Base-by-base conservation (phyloP, 1,140 invertebrate species). In the Pseudomyrmex concolor region DNA sequence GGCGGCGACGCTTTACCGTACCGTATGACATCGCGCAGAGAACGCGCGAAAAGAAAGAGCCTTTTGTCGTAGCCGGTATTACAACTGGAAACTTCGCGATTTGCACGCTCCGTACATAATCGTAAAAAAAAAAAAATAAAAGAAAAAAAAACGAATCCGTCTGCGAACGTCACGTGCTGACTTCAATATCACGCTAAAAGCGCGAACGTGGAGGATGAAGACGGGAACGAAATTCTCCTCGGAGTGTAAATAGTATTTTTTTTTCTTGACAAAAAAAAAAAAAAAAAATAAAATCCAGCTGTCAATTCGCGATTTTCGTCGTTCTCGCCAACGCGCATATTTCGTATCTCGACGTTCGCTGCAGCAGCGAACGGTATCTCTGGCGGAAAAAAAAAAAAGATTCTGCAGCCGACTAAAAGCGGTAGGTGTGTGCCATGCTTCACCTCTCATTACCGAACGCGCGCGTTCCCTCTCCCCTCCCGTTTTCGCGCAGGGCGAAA, bases 91-190 rank as follows among this genome's bases (percentile, higher is more conserved):
- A 80, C 66, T 48, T 80, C 9, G 54, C 76, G 66, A 80, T 71
- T 80, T 70, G 66, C 66, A 80, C 66, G 76, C 76, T 70, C 50
- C 19, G 13, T 22, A 57, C 63, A 70, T 70, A 70, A 80, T 80
- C 76, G 45, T 57, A 25, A 70, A 70, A 66, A 54, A 54, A 54
- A 22, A 54, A 71, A 34, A 25, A n/a, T n/a, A 4, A 0, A 34
- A 25, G 1, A 22, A 34, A 5, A 34, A 34, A 34, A 34, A 34
- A 25, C 25, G 34, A 34, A 34, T 78, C 15, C 63, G 50, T 12
- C 66, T 34, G 34, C 34, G 34, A 34, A 34, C 34, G 34, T 34
- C 15, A n/a, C 22, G 43, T 48, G 19, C 55, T 13, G 9, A 10
- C 19, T 15, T 2, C 19, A 60, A 43, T 34, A 71, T 22, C 12